phyloP scores from a whole-genome alignment of 92 coral and sea anemone species.

The Siderastrea radians region DNA sequence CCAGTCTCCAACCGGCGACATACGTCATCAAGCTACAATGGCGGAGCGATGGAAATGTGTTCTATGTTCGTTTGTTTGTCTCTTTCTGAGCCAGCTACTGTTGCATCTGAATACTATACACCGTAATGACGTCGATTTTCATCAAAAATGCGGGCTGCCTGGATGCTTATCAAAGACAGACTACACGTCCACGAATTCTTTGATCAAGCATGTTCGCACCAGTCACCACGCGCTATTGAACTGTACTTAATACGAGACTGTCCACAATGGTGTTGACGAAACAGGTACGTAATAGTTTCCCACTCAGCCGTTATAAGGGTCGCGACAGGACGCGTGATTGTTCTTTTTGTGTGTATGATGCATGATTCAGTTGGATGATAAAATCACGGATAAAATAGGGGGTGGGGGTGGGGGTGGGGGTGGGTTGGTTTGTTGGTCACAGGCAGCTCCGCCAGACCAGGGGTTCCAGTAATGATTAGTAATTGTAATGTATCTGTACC shows the following conservation, averaged over 20 bases:
- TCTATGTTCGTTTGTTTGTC: conserved; percentile 18
- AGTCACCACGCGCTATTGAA: conserved; percentile 9
- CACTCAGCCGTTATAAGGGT: too few relatives aligned
- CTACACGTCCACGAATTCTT: conserved; percentile 11
- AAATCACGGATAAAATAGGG: too few relatives aligned
- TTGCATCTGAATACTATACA: conserved; percentile 2
- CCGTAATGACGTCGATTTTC: background rate
- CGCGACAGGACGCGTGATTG: too few relatives aligned
- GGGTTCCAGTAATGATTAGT: too few relatives aligned
- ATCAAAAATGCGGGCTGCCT: conserved; percentile 4
- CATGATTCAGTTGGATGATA: too few relatives aligned
- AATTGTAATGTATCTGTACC: too few relatives aligned
- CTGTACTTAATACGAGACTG: conserved; percentile 1
- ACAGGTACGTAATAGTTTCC: too few relatives aligned
- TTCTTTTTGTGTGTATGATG: too few relatives aligned
- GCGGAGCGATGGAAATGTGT: background rate
- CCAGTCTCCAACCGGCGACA: conserved; percentile 2
- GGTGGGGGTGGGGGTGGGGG: too few relatives aligned
- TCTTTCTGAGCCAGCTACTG: conserved; percentile 15
- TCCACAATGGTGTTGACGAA: background rate
- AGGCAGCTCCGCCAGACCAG: too few relatives aligned
- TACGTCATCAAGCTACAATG: background rate
- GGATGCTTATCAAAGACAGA: background rate
- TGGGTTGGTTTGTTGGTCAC: too few relatives aligned
- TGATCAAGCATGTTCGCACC: conserved; percentile 12